Evolutionary conservation across 2,113 vertebrate species (phyloP), one percentile per base, ranked within the genome.

Genomic region (Proteles cristata): DNA sequence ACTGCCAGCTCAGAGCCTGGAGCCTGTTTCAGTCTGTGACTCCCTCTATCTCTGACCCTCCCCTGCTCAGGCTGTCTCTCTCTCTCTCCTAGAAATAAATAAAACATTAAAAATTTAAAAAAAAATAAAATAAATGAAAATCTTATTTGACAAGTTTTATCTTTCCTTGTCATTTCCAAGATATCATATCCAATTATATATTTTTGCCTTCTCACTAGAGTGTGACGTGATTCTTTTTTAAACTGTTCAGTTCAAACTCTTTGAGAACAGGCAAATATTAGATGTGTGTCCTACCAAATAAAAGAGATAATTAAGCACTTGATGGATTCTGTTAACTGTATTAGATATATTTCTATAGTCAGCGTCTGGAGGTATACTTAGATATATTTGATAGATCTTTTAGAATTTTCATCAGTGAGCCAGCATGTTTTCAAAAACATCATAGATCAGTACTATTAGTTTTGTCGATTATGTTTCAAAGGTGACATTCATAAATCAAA

Each of bases 81-180:
- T 39, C 39, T 39, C 39, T 39, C 39, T 39, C 39, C 39, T 39
- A 39, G 39, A 39, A 39, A 39, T 39, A 39, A 39, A 39, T 39
- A 39, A 39, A 39, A 39, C 39, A 39, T 39, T 39, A 39, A 39
- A 39, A 39, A 39, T 39, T 39, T 39, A 3, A 39, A 39, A 39
- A 39, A 39, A 39, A 39, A 39, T 39, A 39, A 39, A 39, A 39
- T 92, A 97, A 97, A 94, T 82, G 82, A 89, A 66, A 89, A 87
- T 87, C 89, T 83, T 94, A 87, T 88, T 96, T 81, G 79, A 96
- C 35, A 98, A 97, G 74, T 63, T 93, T 81, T 98, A 95, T 97
- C 94, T 98, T 98, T 98, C 95, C 87, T 97, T 93, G 97, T 97
- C 95, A 95, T 98, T 98, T 94, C 28, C 12, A 97, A 98, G 94